phyloP scores from a whole-genome alignment of 1,140 invertebrate genomes.

The Dysdera silvatica region DNA sequence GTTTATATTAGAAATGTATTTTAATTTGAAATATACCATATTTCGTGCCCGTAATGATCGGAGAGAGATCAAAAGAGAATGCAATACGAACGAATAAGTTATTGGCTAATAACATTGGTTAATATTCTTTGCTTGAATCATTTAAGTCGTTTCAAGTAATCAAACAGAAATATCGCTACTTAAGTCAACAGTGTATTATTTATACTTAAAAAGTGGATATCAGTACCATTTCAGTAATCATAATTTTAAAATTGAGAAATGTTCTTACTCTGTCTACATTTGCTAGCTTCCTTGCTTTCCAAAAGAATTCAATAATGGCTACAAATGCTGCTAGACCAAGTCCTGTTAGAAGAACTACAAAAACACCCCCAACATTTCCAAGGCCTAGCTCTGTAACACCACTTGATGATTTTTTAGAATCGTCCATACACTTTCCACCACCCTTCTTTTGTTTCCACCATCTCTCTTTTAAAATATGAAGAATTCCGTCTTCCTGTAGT shows the following conservation, averaged over 20 bases:
- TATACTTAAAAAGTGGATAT: neutral
- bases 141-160: neutral
- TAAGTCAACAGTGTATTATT: neutral
- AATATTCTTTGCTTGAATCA: neutral
- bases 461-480: conserved; percentile 44
- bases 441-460: conserved; percentile 43
- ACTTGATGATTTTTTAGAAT: conserved; percentile 33
- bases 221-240: neutral
- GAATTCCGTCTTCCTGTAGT: conserved; percentile 46
- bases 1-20: too few relatives aligned
- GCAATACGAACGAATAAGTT: neutral
- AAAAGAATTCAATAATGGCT: conserved; percentile 34
- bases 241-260: neutral
- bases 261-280: conserved; percentile 23
- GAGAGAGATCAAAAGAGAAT: neutral
- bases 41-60: too few relatives aligned
- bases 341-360: conserved; percentile 48
- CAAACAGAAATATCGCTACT: neutral
- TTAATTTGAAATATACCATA: too few relatives aligned
- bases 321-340: conserved; percentile 39
- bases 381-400: conserved; percentile 36
- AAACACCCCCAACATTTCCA: conserved; percentile 49
- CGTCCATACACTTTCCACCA: conserved; percentile 34
- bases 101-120: neutral
- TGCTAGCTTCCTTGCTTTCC: conserved; percentile 31